These are phyloP conservation scores for Poecile montanus DNA, from an alignment of 2,797 vertebrate genomes.

Conservation along the genomic window DNA sequence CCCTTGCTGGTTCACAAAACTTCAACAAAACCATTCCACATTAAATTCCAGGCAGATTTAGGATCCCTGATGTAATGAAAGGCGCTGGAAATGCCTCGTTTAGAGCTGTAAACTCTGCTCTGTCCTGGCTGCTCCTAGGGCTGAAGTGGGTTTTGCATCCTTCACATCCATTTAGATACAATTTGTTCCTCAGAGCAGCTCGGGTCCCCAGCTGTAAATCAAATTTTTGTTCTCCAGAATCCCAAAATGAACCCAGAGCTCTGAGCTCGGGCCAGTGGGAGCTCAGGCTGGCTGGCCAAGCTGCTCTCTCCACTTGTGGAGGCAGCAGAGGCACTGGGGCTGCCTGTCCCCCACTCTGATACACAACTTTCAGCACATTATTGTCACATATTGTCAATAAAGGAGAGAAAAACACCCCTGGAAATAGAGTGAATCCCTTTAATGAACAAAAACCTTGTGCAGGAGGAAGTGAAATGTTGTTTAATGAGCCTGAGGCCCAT, in stretches of 20 bases:
- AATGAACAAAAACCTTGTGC: conserved; percentile 20
- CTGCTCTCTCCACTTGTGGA: neutral
- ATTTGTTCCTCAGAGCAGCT: neutral
- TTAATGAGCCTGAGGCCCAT: conserved; percentile 35
- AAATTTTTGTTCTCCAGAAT: neutral
- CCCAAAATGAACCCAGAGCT: neutral
- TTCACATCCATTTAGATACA: neutral
- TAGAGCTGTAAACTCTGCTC: neutral
- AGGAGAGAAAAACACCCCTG: neutral
- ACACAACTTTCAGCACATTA: neutral
- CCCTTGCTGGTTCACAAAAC: neutral
- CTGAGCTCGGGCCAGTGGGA: neutral
- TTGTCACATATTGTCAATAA: neutral
- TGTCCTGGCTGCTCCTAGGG: neutral
- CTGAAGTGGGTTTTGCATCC: neutral
- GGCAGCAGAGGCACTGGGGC: neutral
- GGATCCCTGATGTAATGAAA: neutral
- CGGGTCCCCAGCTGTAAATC: neutral
- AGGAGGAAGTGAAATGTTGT: neutral
- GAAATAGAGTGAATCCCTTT: conserved; percentile 21
- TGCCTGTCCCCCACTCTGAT: neutral
- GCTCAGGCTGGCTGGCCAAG: neutral
- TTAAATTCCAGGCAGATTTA: neutral
- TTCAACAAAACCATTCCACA: neutral
- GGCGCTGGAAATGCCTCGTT: neutral